Base-by-base conservation (phyloP, 2,888 invertebrate species). In the Ennomos quercinarius region DNA sequence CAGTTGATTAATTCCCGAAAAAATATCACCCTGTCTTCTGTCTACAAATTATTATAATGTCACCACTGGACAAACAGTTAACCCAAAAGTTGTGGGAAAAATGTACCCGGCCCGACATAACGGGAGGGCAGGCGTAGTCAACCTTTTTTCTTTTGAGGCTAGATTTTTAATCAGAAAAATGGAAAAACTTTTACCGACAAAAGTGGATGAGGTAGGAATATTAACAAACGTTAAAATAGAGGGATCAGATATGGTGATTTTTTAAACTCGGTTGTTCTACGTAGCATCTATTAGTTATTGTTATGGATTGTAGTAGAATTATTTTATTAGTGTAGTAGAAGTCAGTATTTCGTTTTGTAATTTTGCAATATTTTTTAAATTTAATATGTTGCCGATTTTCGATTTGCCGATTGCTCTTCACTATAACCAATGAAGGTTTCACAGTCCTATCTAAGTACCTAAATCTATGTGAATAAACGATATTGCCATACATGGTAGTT, bases 71-170 rank as follows among this genome's bases (percentile, higher is more conserved):
- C 69, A 70, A 72, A 74, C 69, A 72, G 74, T 78, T 78, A 76
- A 75, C 80, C 78, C 76, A 62, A 80, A 81, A 81, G 68, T 81
- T 80, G 64, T 55, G 60, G 63, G 72, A 77, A 81, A 81, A 79
- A 76, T 72, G 71, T 68, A 67, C 66, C 72, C 70, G 66, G 59
- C 72, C 67, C 73, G 55, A 74, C 70, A 68, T 65, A 68, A 70
- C 67, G 49, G 67, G 67, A 39, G 54, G 56, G 53, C 57, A 43
- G 54, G 57, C 57, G 45, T 52, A 44, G 51, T 51, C 60, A 55
- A 62, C 53, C 55, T 52, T 61, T 59, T 60, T 55, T 42, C 37
- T 52, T 54, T 40, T 42, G 45, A 53, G 49, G 59, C 37, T 58
- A 49, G 45, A 49, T 53, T 54, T 59, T 59, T 59, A 54, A 59